These are phyloP conservation scores for Hedya salicella DNA, from an alignment of 2,888 invertebrate genomes.

Conservation along the genomic window DNA sequence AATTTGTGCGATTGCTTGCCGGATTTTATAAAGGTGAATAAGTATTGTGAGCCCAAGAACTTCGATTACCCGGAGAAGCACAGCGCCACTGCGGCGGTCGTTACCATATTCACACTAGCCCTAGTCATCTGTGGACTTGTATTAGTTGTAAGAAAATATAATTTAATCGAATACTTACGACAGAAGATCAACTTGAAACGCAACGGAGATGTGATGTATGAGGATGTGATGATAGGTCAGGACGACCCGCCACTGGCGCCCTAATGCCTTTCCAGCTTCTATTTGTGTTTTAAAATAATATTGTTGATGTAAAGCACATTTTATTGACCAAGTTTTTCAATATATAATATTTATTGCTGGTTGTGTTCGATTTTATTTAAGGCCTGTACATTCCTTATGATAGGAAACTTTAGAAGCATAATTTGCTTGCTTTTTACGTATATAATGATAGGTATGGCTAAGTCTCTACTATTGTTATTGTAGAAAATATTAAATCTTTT, in stretches of 20 bases:
- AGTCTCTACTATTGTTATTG: background rate
- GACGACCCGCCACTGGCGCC: constrained; percentile 81
- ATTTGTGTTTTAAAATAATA: constrained; percentile 39
- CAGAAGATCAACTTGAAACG: constrained; percentile 73
- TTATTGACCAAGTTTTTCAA: constrained; percentile 43
- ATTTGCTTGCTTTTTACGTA: background rate
- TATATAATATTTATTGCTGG: constrained; percentile 38
- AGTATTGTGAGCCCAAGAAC: constrained; percentile 59
- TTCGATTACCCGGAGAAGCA: constrained; percentile 51
- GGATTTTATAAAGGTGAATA: constrained; percentile 61
- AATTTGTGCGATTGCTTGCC: constrained; percentile 64
- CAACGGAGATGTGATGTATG: constrained; percentile 77
- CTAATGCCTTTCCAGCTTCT: constrained; percentile 51
- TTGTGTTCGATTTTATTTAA: constrained; percentile 41
- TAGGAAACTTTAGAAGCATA: background rate
- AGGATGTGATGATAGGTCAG: constrained; percentile 84
- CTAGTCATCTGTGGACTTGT: constrained; percentile 72
- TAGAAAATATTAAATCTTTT: background rate
- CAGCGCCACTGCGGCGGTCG: constrained; percentile 65
- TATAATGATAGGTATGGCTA: background rate
- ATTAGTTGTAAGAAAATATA: constrained; percentile 76
- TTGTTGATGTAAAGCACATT: constrained; percentile 42
- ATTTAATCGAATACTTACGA: constrained; percentile 72
- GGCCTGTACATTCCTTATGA: background rate
- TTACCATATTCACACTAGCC: constrained; percentile 71